A percentile compares a stretch with the other conserved stretches of the same genome.
phyloP scores from a whole-genome alignment of 2,888 invertebrate species.

The Eupelmus urozonus region DNA sequence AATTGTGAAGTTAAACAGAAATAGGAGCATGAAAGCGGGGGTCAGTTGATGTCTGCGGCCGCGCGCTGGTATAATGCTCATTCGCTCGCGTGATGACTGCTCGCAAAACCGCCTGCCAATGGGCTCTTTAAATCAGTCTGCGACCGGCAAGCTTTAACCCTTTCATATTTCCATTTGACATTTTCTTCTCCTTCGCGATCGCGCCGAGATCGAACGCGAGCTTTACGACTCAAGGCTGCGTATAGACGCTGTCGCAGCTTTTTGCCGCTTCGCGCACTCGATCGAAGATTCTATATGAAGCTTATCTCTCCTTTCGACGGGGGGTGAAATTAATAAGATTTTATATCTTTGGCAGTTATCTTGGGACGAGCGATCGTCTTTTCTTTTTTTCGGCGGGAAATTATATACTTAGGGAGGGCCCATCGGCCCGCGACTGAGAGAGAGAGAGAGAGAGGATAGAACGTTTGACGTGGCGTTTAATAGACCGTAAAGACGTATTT shows the following conservation, averaged over 20 bases:
- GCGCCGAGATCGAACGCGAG: background rate
- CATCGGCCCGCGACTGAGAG: background rate
- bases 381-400: background rate
- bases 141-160: slow-evolving; percentile 59
- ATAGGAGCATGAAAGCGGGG: slow-evolving; percentile 69
- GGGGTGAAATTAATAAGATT: slow-evolving; percentile 50
- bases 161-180: slow-evolving; percentile 56
- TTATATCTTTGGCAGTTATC: slow-evolving; percentile 46
- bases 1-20: slow-evolving; percentile 73
- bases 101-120: slow-evolving; percentile 63
- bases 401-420: slow-evolving; percentile 32
- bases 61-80: slow-evolving; percentile 63
- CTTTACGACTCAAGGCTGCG: background rate
- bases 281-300: background rate
- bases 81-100: slow-evolving; percentile 69
- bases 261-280: too few relatives aligned
- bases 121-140: slow-evolving; percentile 67
- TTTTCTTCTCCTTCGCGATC: background rate
- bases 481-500: slow-evolving; percentile 76
- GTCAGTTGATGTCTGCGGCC: slow-evolving; percentile 65
- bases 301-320: background rate
- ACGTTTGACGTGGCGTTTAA: slow-evolving; percentile 66
- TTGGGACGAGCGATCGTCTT: background rate
- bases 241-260: background rate
- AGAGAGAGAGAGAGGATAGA: slow-evolving; percentile 8